These are phyloP conservation scores for Manacus vitellinus DNA, from an alignment of 2,113 vertebrate genomes.

Conservation along the genomic window DNA sequence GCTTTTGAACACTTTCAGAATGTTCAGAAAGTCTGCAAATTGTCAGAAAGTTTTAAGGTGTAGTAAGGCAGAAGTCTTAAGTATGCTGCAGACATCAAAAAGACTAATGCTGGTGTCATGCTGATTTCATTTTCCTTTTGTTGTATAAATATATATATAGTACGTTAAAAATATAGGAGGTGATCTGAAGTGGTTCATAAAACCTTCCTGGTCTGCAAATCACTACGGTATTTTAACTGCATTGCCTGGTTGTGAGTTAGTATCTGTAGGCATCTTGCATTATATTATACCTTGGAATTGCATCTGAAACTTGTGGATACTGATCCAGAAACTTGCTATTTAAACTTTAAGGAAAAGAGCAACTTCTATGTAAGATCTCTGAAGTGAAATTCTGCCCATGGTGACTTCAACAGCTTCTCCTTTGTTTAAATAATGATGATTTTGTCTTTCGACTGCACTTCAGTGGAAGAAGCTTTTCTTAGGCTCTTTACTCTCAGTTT, in stretches of 20 bases:
- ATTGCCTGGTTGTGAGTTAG: background rate
- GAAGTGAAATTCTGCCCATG: background rate
- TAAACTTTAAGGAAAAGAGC: background rate
- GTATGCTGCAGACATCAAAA: slow-evolving; percentile 11
- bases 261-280: background rate
- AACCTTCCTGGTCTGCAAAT: slow-evolving; percentile 40
- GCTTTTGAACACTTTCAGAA: slow-evolving; percentile 1
- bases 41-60: slow-evolving; percentile 25
- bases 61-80: background rate
- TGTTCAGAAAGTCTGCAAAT: background rate
- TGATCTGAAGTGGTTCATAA: slow-evolving; percentile 40
- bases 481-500: background rate
- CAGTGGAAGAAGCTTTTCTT: background rate
- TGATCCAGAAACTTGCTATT: background rate
- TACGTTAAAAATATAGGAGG: slow-evolving; percentile 4
- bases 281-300: background rate
- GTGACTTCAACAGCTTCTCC: background rate
- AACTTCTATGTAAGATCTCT: background rate
- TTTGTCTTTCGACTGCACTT: background rate
- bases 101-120: background rate
- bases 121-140: slow-evolving; percentile 25
- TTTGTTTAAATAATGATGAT: background rate
- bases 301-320: background rate
- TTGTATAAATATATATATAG: background rate
- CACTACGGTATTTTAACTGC: background rate